These are phyloP conservation scores for Bombus terrestris DNA, from an alignment of 1,140 invertebrate species.

Conservation along the genomic window DNA sequence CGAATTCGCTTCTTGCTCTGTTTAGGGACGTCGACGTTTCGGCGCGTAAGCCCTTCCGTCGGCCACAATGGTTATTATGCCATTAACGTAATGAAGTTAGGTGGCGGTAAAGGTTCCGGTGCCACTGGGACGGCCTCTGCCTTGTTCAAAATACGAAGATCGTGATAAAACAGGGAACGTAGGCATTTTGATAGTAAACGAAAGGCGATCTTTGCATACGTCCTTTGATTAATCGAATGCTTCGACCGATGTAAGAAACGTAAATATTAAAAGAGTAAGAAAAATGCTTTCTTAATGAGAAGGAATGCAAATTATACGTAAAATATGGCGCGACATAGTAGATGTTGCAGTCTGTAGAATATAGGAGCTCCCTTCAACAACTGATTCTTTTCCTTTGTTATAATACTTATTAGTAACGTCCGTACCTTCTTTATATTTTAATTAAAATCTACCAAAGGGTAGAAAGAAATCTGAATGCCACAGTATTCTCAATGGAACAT, in stretches of 20 bases:
- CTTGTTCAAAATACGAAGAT: slow-evolving; percentile 51
- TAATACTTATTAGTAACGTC: not conserved
- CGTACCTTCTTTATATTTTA: too few species aligned
- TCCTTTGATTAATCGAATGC: not conserved
- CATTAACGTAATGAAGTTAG: slow-evolving; percentile 81
- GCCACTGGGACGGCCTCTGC: not conserved
- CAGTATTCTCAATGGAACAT: not conserved
- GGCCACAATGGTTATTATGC: slow-evolving; percentile 80
- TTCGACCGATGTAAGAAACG: not conserved
- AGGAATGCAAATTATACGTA: not conserved
- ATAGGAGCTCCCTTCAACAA: not conserved
- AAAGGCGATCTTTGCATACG: not conserved
- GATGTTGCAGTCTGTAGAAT: not conserved
- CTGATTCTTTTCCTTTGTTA: not conserved
- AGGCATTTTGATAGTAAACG: not conserved
- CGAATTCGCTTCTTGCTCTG: slow-evolving; percentile 66
- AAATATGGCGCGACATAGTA: too few species aligned
- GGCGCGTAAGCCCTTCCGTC: slow-evolving; percentile 74
- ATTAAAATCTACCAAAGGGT: too few species aligned
- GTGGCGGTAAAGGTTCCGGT: slow-evolving; percentile 51
- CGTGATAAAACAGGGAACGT: slow-evolving; percentile 45
- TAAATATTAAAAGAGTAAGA: not conserved
- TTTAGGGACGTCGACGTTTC: slow-evolving; percentile 74
- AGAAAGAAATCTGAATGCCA: not conserved
- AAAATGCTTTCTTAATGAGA: not conserved